phyloP scores from a whole-genome alignment of 23 tunicate species.

The Botrylloides violaceus region DNA sequence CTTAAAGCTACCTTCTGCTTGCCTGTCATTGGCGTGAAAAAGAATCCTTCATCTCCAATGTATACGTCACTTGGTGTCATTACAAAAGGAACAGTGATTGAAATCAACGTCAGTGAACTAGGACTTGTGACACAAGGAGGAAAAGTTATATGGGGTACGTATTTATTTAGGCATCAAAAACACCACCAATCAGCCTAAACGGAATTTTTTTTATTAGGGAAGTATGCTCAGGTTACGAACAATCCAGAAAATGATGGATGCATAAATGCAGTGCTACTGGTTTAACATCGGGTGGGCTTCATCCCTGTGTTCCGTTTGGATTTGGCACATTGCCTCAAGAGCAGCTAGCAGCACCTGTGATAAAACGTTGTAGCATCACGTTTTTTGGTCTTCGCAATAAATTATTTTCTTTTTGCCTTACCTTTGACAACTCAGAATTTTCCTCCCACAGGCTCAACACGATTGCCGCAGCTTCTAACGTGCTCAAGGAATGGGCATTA shows the following conservation, averaged over 20 bases:
- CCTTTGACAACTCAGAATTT: constrained; percentile 40
- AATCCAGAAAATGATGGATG: constrained; percentile 98
- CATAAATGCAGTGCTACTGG: constrained; percentile 91
- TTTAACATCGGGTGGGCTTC: constrained; percentile 41
- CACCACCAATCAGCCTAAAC: not conserved
- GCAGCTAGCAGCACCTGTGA: constrained; percentile 64
- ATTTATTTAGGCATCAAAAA: not conserved
- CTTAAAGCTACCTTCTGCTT: constrained; percentile 88
- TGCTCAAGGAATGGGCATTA: constrained; percentile 56
- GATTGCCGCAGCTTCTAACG: constrained; percentile 83
- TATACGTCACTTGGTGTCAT: constrained; percentile 92
- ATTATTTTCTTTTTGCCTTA: too few relatives aligned
- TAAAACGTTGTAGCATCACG: too few relatives aligned
- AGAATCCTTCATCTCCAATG: constrained; percentile 93
- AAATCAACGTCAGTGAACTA: constrained; percentile 89
- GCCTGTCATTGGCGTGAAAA: constrained; percentile 90
- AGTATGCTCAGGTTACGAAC: constrained; percentile 97
- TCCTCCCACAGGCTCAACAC: constrained; percentile 47
- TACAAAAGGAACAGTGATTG: constrained; percentile 91
- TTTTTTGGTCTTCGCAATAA: too few relatives aligned
- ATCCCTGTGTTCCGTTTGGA: constrained; percentile 80
- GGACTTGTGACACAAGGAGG: constrained; percentile 98
- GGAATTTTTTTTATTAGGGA: constrained; percentile 26
- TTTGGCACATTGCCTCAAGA: constrained; percentile 60
- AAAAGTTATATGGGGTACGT: constrained; percentile 93